Base-by-base conservation (phyloP, 2,888 invertebrate genomes). In the Eupithecia vulgata region DNA sequence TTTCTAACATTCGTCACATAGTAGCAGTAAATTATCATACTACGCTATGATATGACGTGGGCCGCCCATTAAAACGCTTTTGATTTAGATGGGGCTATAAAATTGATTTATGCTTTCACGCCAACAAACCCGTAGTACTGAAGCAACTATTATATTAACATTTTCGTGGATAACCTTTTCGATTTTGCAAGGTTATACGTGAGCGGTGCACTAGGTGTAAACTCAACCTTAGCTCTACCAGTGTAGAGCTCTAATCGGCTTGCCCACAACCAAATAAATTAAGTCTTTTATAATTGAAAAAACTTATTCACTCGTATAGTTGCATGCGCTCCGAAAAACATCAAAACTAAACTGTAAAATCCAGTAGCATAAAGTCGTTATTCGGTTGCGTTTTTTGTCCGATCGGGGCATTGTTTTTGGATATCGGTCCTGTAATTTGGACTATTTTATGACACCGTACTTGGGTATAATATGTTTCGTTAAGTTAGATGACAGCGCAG, bases 1-100 rank as follows among this genome's bases (percentile, higher is more conserved):
- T 94, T 95, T 94, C 94, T 93, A 93, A 94, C 95, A 95, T 95
- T 95, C 95, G 95, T 95, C 95, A 95, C 94, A 95, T 95, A 94
- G 92, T 92, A 90, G 91, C 91, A 91, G 91, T 95, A 95, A 94
- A 95, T 95, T 95, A 94, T 95, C 95, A 94, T 95, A 94, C 94
- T 93, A 88, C 86, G 94, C 91, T 90, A 94, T 95, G 95, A 95
- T 95, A 94, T 95, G 95, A 95, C 94, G 95, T 88, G 94, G 94
- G 94, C 91, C 94, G 91, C 93, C 95, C 95, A 95, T 95, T 95
- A 95, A 95, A 95, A 95, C 93, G 92, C 94, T 94, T 94, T 94
- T 95, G 95, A 95, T 95, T 95, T 95, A 95, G 95, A 94, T 94
- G 93, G 94, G 94, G 92, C 95, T 91, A 95, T 95, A 95, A 95